Percentiles rank a stretch among this genome's conserved stretches.
These are phyloP conservation scores for Sander lucioperca DNA, from an alignment of 2,113 vertebrate species.

Conservation along the genomic window DNA sequence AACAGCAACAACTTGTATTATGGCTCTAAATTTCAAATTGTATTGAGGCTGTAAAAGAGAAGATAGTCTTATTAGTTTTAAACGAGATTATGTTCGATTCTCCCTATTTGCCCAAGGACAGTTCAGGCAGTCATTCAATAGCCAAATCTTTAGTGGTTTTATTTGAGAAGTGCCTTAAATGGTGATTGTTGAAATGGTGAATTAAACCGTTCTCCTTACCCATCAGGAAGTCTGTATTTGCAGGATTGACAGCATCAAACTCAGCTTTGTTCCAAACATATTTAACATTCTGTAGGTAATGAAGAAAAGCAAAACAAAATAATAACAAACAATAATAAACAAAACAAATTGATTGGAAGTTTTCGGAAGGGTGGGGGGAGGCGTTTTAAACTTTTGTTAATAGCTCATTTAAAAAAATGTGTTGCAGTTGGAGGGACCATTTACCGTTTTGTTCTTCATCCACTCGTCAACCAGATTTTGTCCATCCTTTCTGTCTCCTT, in stretches of 20 bases:
- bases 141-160: neutral
- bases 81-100: neutral
- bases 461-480: conserved; percentile 80
- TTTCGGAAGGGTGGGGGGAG: neutral
- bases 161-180: neutral
- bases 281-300: conserved; percentile 68
- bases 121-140: neutral
- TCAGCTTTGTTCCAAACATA: conserved; percentile 86
- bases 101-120: neutral
- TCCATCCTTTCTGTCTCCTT: conserved; percentile 74
- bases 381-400: neutral
- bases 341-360: neutral
- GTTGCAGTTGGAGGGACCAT: neutral
- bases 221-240: conserved; percentile 82
- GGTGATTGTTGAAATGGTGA: neutral
- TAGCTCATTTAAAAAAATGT: neutral
- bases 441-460: conserved; percentile 78
- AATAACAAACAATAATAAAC: too few relatives aligned
- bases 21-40: neutral
- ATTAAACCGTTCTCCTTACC: conserved; percentile 72
- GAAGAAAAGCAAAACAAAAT: neutral
- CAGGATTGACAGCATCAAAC: conserved; percentile 77
- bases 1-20: neutral
- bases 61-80: too few relatives aligned
- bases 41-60: neutral